Evolutionary conservation across 2,113 vertebrate genomes (phyloP).

Genomic region (Sus scrofa): DNA sequence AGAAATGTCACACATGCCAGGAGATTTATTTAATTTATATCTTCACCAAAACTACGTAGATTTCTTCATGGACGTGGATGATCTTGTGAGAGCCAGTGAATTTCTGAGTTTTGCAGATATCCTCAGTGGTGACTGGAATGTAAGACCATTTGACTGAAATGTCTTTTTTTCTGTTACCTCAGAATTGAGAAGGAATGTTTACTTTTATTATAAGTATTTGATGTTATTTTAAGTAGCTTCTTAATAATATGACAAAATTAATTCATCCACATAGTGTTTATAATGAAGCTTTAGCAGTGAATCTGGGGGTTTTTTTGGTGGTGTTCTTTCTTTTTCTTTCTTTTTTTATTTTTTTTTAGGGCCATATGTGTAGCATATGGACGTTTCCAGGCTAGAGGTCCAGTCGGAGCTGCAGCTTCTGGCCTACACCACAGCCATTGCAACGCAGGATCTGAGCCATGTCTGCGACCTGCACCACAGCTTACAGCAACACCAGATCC

Average conservation of each 20-base stretch:
- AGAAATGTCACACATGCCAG: constrained; percentile 95
- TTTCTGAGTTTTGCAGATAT: constrained; percentile 96
- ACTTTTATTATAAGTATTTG: constrained; percentile 1
- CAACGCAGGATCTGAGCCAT: too few species aligned
- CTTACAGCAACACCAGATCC: too few species aligned
- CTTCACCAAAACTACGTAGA: constrained; percentile 98
- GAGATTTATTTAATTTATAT: constrained; percentile 96
- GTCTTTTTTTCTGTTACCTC: constrained; percentile 55
- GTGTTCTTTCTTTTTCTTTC: too few species aligned
- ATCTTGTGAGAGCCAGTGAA: constrained; percentile 93
- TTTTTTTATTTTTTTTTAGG: too few species aligned
- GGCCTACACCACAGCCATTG: too few species aligned
- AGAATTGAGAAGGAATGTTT: background rate
- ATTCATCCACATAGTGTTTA: background rate
- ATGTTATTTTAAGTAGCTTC: constrained; percentile 16
- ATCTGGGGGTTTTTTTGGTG: too few species aligned
- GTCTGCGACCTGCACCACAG: too few species aligned
- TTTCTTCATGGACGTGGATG: constrained; percentile 94
- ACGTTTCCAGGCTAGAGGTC: too few species aligned
- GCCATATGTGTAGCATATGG: too few species aligned
- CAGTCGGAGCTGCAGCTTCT: too few species aligned
- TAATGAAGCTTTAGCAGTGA: constrained; percentile 19
- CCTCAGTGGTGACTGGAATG: constrained; percentile 94
- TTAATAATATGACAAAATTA: constrained; percentile 29
- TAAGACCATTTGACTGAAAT: constrained; percentile 86